These are phyloP conservation scores for Tachycineta bicolor DNA, from an alignment of 2,113 vertebrate genomes.

Conservation along the genomic window DNA sequence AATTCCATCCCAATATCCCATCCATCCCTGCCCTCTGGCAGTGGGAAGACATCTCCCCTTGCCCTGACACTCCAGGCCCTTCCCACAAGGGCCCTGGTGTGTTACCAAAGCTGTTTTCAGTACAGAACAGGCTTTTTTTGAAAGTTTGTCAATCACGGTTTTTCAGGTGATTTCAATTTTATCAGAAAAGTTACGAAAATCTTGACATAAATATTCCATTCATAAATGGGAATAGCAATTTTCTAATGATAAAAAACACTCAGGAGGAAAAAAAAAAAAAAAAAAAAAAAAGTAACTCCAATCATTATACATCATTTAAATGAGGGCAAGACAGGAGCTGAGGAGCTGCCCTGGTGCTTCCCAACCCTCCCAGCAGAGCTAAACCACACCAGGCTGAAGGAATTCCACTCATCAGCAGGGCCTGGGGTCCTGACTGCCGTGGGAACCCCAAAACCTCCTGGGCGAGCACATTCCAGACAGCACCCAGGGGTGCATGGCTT, in stretches of 20 bases:
- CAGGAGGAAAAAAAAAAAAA: background rate
- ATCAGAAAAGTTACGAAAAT: background rate
- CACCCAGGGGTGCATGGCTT: fast-evolving
- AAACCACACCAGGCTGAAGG: background rate
- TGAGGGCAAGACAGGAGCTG: background rate
- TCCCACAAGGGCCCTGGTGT: background rate
- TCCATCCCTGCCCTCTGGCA: fast-evolving
- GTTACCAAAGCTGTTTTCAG: background rate
- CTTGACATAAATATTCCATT: background rate
- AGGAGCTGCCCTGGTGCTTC: background rate
- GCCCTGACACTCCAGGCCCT: background rate
- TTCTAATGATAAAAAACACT: background rate
- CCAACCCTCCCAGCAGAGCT: background rate
- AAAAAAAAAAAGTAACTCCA: background rate
- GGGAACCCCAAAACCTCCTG: fast-evolving
- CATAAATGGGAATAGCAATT: background rate
- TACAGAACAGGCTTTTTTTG: background rate
- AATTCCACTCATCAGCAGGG: background rate
- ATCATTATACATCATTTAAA: background rate
- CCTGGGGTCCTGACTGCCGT: background rate
- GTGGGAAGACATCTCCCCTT: background rate
- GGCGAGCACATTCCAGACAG: fast-evolving
- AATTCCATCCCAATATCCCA: background rate
- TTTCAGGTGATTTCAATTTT: background rate
- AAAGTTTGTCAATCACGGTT: background rate